These are phyloP conservation scores for Monochamus alternatus DNA, from an alignment of 2,888 invertebrate genomes.

Conservation along the genomic window DNA sequence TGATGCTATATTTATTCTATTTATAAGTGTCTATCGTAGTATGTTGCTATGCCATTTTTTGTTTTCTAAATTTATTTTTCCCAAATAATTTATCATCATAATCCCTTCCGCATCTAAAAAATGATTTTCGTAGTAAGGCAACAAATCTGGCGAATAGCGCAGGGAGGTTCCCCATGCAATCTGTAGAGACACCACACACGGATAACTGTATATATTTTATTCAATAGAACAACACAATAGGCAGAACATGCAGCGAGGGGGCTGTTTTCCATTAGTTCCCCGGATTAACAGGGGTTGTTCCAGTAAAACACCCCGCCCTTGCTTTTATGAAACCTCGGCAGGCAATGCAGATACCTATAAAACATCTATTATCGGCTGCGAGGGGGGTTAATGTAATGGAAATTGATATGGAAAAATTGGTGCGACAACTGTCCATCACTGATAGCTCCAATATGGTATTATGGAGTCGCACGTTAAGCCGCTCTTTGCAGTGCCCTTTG, in stretches of 20 bases:
- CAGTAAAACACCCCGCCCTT: constrained; percentile 57
- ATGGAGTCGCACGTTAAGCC: constrained; percentile 50
- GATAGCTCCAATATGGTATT: constrained; percentile 44
- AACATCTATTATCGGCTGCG: constrained; percentile 54
- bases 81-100: constrained; percentile 36
- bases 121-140: constrained; percentile 47
- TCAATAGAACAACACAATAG: constrained; percentile 68
- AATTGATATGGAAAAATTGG: constrained; percentile 54
- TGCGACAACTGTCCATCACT: constrained; percentile 53
- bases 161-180: constrained; percentile 60
- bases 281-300: constrained; percentile 65
- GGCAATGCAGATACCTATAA: constrained; percentile 55
- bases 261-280: constrained; percentile 66
- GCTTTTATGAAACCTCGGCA: constrained; percentile 53
- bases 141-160: constrained; percentile 43
- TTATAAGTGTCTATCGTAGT: neutral
- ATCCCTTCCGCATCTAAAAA: constrained; percentile 51
- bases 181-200: constrained; percentile 62
- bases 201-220: constrained; percentile 70
- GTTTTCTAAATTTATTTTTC: neutral
- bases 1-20: too few relatives aligned
- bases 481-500: constrained; percentile 46
- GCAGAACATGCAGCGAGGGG: constrained; percentile 65
- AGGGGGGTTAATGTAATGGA: constrained; percentile 54
- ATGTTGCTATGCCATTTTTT: neutral